Evolutionary conservation across 1,140 invertebrate genomes (phyloP), one percentile per base, ranked within the genome.

Genomic region (Lucilia sericata): DNA sequence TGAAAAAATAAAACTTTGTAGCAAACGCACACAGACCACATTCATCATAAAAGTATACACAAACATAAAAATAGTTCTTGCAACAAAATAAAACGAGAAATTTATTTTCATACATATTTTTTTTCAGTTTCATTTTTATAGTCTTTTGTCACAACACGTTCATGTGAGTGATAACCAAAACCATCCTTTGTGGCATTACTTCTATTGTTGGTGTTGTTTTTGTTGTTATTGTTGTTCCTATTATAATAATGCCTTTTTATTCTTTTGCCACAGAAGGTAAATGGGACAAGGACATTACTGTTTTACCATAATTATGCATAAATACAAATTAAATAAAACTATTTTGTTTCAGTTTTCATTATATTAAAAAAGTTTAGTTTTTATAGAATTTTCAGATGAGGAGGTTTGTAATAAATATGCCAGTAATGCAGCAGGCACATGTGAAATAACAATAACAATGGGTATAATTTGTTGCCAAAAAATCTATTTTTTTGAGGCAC

Each of bases 111-210:
- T 36, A 36, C n/a, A n/a, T n/a, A 36, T 36, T n/a, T 60, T 60
- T 60, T 60, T 14, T n/a, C 14, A 14, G n/a, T n/a, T 60, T 70
- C 65, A 70, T 21, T 55, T 55, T 55, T 17, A 70, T 21, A 21
- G 7, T 70, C 65, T 25, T 70, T 10, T 70, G 65, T 21, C n/a
- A 19, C 65, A 70, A 12, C 9, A 21, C 10, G n/a, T 70, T 21
- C 21, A 21, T 70, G 65, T 70, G 65, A 70, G 65, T 70, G 65
- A 70, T 70, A 70, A 49, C 76, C 76, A 80, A 30, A 30, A 78
- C 75, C 75, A 78, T 42, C 55, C 55, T 60, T 60, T 60, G 55
- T n/a, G 55, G 55, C 14, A n/a, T 60, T 60, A 60, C 55, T 60
- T 70, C 7, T 70, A 70, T 25, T 70, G 65, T 70, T 19, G n/a